Percentiles rank a stretch among this genome's conserved stretches.
phyloP scores from a whole-genome alignment of 1,140 invertebrate species.

The Leptonema lineaticorne region DNA sequence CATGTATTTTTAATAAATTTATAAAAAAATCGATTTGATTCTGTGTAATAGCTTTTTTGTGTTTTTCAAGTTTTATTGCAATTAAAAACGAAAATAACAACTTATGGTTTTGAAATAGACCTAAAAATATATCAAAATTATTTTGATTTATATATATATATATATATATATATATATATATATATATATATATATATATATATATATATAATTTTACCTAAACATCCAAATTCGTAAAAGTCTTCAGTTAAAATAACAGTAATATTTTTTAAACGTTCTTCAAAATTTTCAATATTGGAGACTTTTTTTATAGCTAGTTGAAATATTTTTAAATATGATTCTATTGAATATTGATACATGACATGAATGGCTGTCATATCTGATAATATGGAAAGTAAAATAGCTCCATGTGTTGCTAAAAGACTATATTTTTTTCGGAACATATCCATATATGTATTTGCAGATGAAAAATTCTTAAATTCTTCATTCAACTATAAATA shows the following conservation, averaged over 20 bases:
- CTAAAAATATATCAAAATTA: slow-evolving; percentile 45
- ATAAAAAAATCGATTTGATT: slow-evolving; percentile 87
- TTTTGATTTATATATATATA: too few species aligned
- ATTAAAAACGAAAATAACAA: slow-evolving; percentile 89
- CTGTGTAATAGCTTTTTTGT: slow-evolving; percentile 62
- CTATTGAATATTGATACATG: slow-evolving; percentile 91
- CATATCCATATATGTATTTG: slow-evolving; percentile 76
- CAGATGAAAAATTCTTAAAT: slow-evolving; percentile 69
- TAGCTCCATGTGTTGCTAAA: slow-evolving; percentile 79
- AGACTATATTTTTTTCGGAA: slow-evolving; percentile 79
- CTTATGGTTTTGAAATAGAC: slow-evolving; percentile 89
- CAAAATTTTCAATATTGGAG: slow-evolving; percentile 56
- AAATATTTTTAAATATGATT: slow-evolving; percentile 79
- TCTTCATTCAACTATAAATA: slow-evolving; percentile 68
- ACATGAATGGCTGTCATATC: slow-evolving; percentile 82
- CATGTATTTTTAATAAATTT: slow-evolving; percentile 83
- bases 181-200: too few species aligned
- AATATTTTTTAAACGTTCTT: slow-evolving; percentile 75
- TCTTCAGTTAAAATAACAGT: slow-evolving; percentile 81
- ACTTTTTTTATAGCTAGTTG: slow-evolving; percentile 75
- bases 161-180: too few species aligned
- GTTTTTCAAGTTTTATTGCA: slow-evolving; percentile 76
- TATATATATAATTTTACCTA: slow-evolving; percentile 54
- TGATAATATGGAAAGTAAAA: slow-evolving; percentile 84
- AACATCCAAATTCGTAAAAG: slow-evolving; percentile 87